A percentile compares a stretch with the other conserved stretches of the same genome.
Evolutionary conservation across 2,888 invertebrate genomes (phyloP).

Genomic region (Clusia tigrina): DNA sequence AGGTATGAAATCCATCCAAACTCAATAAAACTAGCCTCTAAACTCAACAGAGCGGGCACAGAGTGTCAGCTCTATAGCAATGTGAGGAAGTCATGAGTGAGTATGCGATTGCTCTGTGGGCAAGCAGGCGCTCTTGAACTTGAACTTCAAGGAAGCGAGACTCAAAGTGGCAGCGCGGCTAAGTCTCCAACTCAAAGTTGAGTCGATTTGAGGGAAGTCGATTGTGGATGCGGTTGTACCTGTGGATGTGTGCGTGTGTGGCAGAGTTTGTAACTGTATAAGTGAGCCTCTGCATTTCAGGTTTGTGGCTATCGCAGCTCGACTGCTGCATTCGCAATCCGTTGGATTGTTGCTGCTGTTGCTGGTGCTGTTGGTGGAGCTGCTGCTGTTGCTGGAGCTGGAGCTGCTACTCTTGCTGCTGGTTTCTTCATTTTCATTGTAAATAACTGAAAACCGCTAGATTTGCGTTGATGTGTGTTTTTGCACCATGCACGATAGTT

Average conservation of each 20-base stretch:
- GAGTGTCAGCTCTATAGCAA: not conserved
- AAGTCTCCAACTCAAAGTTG: too few species aligned
- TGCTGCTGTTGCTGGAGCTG: not conserved
- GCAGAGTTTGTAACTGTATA: too few species aligned
- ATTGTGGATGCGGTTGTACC: too few species aligned
- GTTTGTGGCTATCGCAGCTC: not conserved
- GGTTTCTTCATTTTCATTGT: constrained; percentile 20
- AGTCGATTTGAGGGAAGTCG: too few species aligned
- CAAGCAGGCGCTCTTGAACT: constrained; percentile 48
- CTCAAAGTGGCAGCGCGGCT: not conserved
- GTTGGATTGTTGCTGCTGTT: constrained; percentile 18
- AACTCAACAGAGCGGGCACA: not conserved
- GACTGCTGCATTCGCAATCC: constrained; percentile 6
- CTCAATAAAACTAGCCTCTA: not conserved
- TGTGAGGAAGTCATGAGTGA: not conserved
- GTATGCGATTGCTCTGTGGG: not conserved
- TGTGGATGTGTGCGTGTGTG: too few species aligned
- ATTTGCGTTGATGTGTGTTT: constrained; percentile 12
- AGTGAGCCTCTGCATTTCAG: too few species aligned
- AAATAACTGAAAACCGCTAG: constrained; percentile 30
- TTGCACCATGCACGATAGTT: not conserved
- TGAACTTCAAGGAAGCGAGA: constrained; percentile 40
- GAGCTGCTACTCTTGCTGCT: not conserved
- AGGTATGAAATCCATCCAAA: not conserved
- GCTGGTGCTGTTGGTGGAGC: not conserved